Conservation (phyloP, 92 coral and sea anemone genomes). For the Palythoa caribaeorum region DNA sequence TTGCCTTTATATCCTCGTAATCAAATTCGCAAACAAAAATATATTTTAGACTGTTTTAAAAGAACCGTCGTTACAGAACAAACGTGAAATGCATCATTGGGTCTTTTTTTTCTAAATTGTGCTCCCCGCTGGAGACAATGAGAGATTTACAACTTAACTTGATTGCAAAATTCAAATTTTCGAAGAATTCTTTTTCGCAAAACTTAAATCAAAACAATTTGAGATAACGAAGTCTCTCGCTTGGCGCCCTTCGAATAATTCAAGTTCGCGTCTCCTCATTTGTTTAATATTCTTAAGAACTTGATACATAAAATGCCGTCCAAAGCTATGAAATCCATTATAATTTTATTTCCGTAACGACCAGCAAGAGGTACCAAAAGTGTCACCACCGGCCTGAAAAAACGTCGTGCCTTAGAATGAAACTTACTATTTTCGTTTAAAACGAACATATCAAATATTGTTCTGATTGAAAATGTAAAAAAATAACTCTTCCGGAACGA, state of each 20-base stretch:
- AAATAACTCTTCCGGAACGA: slow-evolving; percentile 34
- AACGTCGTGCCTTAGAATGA: slow-evolving; percentile 8
- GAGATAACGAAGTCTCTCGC: slow-evolving; percentile 34
- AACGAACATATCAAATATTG: neutral
- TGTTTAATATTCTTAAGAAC: slow-evolving; percentile 29
- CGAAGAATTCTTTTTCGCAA: slow-evolving; percentile 32
- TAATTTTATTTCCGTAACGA: slow-evolving; percentile 51
- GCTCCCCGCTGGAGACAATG: slow-evolving; percentile 50
- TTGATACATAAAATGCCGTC: slow-evolving; percentile 39
- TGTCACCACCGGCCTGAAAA: slow-evolving; percentile 21
- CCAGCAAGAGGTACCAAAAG: slow-evolving; percentile 48
- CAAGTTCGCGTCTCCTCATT: neutral
- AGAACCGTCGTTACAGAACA: neutral
- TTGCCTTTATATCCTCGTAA: neutral
- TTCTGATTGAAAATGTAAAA: neutral
- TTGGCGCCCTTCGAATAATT: slow-evolving; percentile 9
- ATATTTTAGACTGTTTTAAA: neutral
- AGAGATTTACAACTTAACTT: slow-evolving; percentile 41
- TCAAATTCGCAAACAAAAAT: neutral
- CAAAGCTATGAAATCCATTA: slow-evolving; percentile 37
- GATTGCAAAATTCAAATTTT: slow-evolving; percentile 49
- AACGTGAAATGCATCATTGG: slow-evolving; percentile 40
- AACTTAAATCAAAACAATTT: slow-evolving; percentile 31
- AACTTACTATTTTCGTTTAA: slow-evolving; percentile 10
- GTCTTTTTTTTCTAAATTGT: slow-evolving; percentile 28